phyloP scores from a whole-genome alignment of 2,888 invertebrate species.

The Anthophora plumipes region DNA sequence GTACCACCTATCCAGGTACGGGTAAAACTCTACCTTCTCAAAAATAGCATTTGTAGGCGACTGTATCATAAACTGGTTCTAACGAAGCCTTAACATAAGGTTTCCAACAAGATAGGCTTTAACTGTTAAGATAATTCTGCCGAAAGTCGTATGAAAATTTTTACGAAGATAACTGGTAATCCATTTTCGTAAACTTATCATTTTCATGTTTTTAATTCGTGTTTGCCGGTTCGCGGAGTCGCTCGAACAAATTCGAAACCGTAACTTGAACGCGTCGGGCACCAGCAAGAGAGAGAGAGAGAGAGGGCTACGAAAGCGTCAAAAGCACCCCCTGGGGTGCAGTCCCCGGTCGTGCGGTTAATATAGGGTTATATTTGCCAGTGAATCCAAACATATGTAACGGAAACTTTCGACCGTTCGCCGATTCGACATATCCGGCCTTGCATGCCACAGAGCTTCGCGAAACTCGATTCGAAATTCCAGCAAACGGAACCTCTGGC shows the following conservation, averaged over 20 bases:
- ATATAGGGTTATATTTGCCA: slow-evolving; percentile 51
- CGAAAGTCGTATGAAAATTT: too few relatives aligned
- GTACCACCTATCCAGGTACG: too few relatives aligned
- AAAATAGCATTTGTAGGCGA: too few relatives aligned
- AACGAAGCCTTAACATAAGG: too few relatives aligned
- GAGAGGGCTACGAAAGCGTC: slow-evolving; percentile 18
- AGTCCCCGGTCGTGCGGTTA: slow-evolving; percentile 33
- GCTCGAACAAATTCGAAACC: slow-evolving; percentile 16
- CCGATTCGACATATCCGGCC: slow-evolving; percentile 41
- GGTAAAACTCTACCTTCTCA: too few relatives aligned
- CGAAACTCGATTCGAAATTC: slow-evolving; percentile 27
- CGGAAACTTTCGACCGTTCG: slow-evolving; percentile 43
- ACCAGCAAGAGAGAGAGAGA: neutral
- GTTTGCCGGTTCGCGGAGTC: neutral
- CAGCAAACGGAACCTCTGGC: slow-evolving; percentile 1
- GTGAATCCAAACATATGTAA: slow-evolving; percentile 58
- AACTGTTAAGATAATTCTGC: too few relatives aligned
- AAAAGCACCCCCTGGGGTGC: slow-evolving; percentile 33
- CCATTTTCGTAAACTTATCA: neutral
- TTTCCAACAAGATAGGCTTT: too few relatives aligned
- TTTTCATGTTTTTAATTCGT: neutral
- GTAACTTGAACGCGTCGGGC: neutral
- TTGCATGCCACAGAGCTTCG: too few relatives aligned
- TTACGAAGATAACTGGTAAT: neutral
- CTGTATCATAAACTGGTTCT: too few relatives aligned